Percentiles rank a stretch among this genome's conserved stretches.
Evolutionary conservation across 2,797 vertebrate species (phyloP).

Genomic region (Danio albolineatus): DNA sequence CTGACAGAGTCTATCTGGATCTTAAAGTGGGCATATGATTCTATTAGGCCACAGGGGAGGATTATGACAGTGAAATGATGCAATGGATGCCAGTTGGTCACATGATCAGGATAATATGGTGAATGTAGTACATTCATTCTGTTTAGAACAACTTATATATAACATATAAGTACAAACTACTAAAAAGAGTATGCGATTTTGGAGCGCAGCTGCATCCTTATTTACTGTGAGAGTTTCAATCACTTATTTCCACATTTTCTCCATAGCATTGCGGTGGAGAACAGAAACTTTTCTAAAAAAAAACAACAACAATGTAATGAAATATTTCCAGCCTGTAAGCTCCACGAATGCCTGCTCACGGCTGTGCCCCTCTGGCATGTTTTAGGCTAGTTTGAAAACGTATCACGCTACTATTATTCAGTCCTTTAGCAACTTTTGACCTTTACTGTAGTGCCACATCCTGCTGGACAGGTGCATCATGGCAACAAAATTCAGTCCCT

Average conservation of each 20-base stretch:
- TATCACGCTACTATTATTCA: conserved; percentile 33
- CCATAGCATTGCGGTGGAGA: not conserved
- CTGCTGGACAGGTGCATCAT: conserved; percentile 64
- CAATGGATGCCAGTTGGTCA: too few species aligned
- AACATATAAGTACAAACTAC: too few species aligned
- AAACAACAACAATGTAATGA: not conserved
- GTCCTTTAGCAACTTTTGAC: conserved; percentile 36
- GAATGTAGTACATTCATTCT: too few species aligned
- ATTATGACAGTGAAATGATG: too few species aligned
- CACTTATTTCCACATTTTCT: not conserved
- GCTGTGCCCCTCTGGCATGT: conserved; percentile 4
- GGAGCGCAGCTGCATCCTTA: not conserved
- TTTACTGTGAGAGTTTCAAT: conserved; percentile 8
- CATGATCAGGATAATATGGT: too few species aligned
- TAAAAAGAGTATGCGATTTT: too few species aligned
- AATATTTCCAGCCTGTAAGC: not conserved
- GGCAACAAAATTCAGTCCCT: conserved; percentile 21
- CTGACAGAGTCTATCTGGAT: too few species aligned
- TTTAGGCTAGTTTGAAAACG: conserved; percentile 8
- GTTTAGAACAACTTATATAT: too few species aligned
- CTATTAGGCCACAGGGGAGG: too few species aligned
- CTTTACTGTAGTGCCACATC: conserved; percentile 49
- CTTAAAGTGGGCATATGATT: too few species aligned
- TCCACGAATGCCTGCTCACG: conserved; percentile 15
- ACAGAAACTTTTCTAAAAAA: not conserved